Evolutionary conservation across 2,113 vertebrate species (phyloP).

Genomic region (Zapus hudsonius): DNA sequence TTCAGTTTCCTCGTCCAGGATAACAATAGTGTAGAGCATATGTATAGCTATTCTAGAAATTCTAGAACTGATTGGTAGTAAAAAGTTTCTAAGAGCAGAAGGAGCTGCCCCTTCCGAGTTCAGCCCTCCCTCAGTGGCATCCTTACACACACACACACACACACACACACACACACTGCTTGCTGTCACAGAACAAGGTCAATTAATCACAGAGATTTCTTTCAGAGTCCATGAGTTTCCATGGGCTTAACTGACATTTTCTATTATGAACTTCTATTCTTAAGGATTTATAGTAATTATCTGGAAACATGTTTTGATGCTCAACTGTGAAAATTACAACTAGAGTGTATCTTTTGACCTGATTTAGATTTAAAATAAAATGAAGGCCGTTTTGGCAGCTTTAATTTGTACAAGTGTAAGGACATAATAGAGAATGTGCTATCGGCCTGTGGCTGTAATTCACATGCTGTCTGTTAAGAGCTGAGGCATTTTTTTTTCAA

Average conservation of each 20-base stretch:
- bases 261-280: slow-evolving; percentile 45
- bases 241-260: neutral
- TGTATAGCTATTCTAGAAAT: neutral
- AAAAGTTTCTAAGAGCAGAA: neutral
- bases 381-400: neutral
- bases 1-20: neutral
- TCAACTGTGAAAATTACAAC: neutral
- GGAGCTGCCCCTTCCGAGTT: neutral
- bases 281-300: slow-evolving; percentile 6
- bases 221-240: neutral
- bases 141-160: too few species aligned
- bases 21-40: neutral
- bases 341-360: neutral
- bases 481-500: too few species aligned
- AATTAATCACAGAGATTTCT: neutral
- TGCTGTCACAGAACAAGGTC: neutral
- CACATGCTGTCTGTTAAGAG: neutral
- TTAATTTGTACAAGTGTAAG: slow-evolving; percentile 45
- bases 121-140: too few species aligned
- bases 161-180: too few species aligned
- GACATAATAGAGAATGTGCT: neutral
- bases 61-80: neutral
- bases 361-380: slow-evolving; percentile 49
- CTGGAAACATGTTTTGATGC: slow-evolving; percentile 10
- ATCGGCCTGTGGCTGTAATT: neutral